A percentile compares a stretch with the other conserved stretches of the same genome.
phyloP scores from a whole-genome alignment of 1,140 invertebrate genomes.

The Drosophila eugracilis region DNA sequence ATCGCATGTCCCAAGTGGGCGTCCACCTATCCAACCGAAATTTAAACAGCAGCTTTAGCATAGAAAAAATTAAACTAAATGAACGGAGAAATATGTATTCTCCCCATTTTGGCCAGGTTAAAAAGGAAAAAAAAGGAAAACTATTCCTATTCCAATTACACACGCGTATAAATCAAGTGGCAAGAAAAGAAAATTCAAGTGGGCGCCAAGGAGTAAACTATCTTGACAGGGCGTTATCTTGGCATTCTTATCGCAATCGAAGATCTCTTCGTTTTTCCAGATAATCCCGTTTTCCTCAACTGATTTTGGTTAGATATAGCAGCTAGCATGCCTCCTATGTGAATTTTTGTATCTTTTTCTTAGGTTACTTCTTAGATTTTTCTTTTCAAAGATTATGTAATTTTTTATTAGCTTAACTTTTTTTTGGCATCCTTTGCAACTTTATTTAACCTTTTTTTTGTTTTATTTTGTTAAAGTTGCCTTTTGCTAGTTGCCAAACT shows the following conservation, averaged over 20 bases:
- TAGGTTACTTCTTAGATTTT: neutral
- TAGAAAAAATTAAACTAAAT: slow-evolving; percentile 43
- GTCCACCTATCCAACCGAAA: slow-evolving; percentile 31
- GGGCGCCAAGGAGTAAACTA: slow-evolving; percentile 15
- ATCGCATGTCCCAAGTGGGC: slow-evolving; percentile 49
- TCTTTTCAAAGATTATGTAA: neutral
- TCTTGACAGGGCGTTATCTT: slow-evolving; percentile 17
- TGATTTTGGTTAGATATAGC: neutral
- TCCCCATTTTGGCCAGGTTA: neutral
- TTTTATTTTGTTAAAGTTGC: neutral
- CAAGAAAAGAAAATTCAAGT: slow-evolving; percentile 1
- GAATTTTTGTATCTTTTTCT: no score
- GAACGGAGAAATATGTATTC: slow-evolving; percentile 9
- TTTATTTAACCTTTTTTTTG: slow-evolving; percentile 17
- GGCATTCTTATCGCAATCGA: slow-evolving; percentile 9
- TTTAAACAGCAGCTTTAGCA: slow-evolving; percentile 27
- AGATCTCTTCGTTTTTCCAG: slow-evolving; percentile 2
- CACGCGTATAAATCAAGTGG: slow-evolving; percentile 32
- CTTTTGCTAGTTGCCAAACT: slow-evolving; percentile 20
- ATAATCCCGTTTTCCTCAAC: neutral
- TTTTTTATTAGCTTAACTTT: neutral
- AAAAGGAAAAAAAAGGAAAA: no score
- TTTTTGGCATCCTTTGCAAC: neutral
- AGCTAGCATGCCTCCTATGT: no score
- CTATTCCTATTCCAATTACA: slow-evolving; percentile 30